Conservation (phyloP, 2,888 invertebrate species). For the Plebejus anna region DNA sequence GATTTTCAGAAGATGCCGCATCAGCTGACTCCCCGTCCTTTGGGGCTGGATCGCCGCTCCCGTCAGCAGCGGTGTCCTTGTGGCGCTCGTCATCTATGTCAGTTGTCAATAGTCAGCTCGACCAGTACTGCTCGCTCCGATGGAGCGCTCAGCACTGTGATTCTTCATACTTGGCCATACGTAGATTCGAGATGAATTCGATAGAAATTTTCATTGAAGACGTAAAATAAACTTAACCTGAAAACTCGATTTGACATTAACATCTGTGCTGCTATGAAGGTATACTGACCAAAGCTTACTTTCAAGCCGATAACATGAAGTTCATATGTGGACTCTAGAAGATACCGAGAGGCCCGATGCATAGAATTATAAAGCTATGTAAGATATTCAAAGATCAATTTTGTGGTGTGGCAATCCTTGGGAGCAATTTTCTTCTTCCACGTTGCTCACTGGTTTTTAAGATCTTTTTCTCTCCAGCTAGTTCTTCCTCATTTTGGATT, state of each 20-base stretch:
- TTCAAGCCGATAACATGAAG: conserved; percentile 51
- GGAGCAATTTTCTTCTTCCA: conserved; percentile 24
- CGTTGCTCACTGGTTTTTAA: conserved; percentile 12
- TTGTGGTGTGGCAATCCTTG: conserved; percentile 23
- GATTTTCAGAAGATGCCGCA: conserved; percentile 54
- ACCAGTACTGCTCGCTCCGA: conserved; percentile 69
- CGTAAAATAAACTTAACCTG: conserved; percentile 53
- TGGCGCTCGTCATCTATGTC: conserved; percentile 70
- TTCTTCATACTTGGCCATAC: conserved; percentile 41
- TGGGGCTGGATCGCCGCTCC: conserved; percentile 52
- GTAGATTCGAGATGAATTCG: conserved; percentile 10
- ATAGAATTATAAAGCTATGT: conserved; percentile 35
- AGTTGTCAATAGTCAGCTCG: conserved; percentile 56
- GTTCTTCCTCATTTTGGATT: conserved; percentile 12
- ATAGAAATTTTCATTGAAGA: conserved; percentile 21
- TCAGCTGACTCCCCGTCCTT: conserved; percentile 51
- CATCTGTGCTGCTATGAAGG: conserved; percentile 61
- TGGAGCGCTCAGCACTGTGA: conserved; percentile 67
- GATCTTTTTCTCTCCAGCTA: conserved; percentile 4
- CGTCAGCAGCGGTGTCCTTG: conserved; percentile 53
- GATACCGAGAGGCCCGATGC: conserved; percentile 39
- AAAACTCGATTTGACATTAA: conserved; percentile 79
- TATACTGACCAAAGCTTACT: conserved; percentile 49
- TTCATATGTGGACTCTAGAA: conserved; percentile 47
- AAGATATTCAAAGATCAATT: conserved; percentile 31